Evolutionary conservation across 2,888 invertebrate species (phyloP), one percentile per base, ranked within the genome.

Genomic region (Machimus atricapillus): DNA sequence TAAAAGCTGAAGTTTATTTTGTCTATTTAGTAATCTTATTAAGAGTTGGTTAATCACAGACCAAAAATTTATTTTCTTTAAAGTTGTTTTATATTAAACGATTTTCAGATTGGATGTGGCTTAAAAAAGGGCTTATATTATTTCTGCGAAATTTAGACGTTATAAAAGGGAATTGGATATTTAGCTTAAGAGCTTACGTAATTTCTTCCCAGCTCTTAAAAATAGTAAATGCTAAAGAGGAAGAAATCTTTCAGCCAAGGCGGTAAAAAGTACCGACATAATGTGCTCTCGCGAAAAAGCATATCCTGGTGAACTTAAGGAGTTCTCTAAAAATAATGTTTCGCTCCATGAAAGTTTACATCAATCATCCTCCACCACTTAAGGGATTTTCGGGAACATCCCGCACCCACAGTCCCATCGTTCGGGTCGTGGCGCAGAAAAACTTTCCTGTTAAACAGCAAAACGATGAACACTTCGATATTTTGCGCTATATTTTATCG

Each of bases 401-500:
- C 19, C 46, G 23, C 40, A 23, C 31, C 73, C 73, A 46, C 43
- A 46, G 43, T 46, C 43, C 43, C 43, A 46, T 46, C 43, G 16
- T 74, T 27, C 34, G 16, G 19, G 7, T 6, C 2, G 76, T 34
- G 73, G 27, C 31, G 76, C 34, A 37, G 76, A 27, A 66, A 40
- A 66, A 66, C 19, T 66, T 66, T 83, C 82, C 66, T 83, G 66
- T 58, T 58, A 83, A 66, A 83, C 66, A 83, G 66, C 66, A 37
- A 58, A 83, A 66, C 58, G 82, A 66, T 66, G 66, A 83, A 66
- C 66, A 66, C 58, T 83, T 40, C 58, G 66, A 23, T 66, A 66
- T 46, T 46, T 40, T 40, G 9, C 16, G 43, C 43, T 46, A 46
- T 12, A 46, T 46, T 46, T 46, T 46, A 46, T 56, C 56, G 19